Evolutionary conservation across 2,797 vertebrate genomes (phyloP).

Genomic region (Coilia nasus): DNA sequence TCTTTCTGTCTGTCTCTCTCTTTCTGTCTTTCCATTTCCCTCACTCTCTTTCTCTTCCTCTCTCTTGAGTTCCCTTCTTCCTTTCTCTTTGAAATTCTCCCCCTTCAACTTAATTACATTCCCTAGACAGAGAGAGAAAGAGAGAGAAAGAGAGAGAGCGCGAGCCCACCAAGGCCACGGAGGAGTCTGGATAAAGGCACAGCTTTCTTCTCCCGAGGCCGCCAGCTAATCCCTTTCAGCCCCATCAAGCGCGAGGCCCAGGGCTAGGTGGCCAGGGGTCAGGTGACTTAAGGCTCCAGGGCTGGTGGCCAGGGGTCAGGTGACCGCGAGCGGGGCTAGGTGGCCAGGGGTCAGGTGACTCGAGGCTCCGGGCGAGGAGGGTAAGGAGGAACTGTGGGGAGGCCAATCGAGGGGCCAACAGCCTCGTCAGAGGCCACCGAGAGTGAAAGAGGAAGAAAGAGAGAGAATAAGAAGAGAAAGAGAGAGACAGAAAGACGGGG

Average conservation of each 20-base stretch:
- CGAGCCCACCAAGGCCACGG: not conserved
- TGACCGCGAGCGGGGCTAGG: not conserved
- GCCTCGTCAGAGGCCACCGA: not conserved
- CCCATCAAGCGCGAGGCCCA: not conserved
- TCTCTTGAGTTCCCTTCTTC: not conserved
- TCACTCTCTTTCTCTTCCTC: not conserved
- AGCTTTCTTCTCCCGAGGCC: slow-evolving; percentile 1
- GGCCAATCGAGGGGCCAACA: not conserved
- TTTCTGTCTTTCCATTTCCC: no score
- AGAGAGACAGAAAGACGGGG: not conserved
- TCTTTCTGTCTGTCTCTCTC: no score
- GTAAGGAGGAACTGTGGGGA: not conserved
- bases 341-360: not conserved
- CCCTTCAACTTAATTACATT: slow-evolving; percentile 23
- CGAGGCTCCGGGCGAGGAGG: not conserved
- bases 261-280: not conserved
- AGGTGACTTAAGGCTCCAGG: not conserved
- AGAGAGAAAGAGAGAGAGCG: not conserved
- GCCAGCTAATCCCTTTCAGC: slow-evolving; percentile 28
- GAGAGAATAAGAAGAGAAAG: not conserved
- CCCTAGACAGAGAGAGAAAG: not conserved
- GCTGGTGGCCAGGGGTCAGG: not conserved
- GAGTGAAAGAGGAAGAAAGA: not conserved
- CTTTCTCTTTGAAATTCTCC: slow-evolving; percentile 23
- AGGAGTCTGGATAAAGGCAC: not conserved